A percentile compares a stretch with the other conserved stretches of the same genome.
Conservation (phyloP, 1,140 invertebrate genomes). For the Drosophila lini region DNA sequence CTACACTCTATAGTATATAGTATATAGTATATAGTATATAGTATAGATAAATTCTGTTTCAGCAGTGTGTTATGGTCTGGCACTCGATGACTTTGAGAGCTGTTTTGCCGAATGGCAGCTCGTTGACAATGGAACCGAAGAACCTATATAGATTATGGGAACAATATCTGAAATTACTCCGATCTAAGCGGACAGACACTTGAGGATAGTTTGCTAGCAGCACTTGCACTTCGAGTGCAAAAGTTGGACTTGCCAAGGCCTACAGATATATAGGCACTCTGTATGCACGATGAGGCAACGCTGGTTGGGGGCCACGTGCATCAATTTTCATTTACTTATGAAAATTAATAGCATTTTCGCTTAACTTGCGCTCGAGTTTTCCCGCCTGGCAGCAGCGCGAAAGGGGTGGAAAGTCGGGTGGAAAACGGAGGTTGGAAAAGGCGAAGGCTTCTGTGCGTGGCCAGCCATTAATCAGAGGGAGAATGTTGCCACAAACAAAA, state of each 20-base stretch:
- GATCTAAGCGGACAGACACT: slow-evolving; percentile 36
- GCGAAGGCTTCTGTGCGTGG: slow-evolving; percentile 32
- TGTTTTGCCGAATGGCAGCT: slow-evolving; percentile 14
- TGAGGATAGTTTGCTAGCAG: slow-evolving; percentile 15
- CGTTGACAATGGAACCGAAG: slow-evolving; percentile 33
- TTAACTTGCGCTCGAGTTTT: slow-evolving; percentile 53
- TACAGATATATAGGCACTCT: background rate
- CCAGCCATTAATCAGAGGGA: slow-evolving; percentile 44
- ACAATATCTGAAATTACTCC: slow-evolving; percentile 33
- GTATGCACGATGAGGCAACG: background rate
- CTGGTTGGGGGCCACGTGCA: slow-evolving; percentile 20
- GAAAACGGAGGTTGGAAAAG: background rate
- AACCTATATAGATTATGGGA: slow-evolving; percentile 41
- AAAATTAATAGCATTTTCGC: slow-evolving; percentile 66
- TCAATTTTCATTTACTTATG: slow-evolving; percentile 69
- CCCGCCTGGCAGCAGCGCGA: slow-evolving; percentile 21
- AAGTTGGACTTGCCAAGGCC: slow-evolving; percentile 28
- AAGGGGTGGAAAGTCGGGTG: slow-evolving; percentile 5
- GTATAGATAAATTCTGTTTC: slow-evolving; percentile 41
- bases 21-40: slow-evolving; percentile 17
- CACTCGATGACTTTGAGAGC: slow-evolving; percentile 31
- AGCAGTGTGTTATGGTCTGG: slow-evolving; percentile 38
- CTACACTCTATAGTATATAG: slow-evolving; percentile 5
- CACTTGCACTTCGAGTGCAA: slow-evolving; percentile 23
- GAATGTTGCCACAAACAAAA: slow-evolving; percentile 47